Conservation (phyloP, 2,888 invertebrate genomes). For the Papilio elwesi region DNA sequence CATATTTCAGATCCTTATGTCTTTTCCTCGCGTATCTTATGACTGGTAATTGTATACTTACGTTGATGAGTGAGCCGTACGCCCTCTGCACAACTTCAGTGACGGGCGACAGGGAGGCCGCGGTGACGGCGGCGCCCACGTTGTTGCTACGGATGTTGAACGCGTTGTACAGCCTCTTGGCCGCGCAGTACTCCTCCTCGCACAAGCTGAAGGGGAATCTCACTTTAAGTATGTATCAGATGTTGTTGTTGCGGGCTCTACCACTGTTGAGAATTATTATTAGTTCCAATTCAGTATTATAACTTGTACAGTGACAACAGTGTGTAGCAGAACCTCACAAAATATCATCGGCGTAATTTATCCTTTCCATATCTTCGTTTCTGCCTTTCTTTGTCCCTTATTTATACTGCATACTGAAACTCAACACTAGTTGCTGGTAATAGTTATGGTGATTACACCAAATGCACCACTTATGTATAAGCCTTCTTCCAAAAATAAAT, state of each 20-base stretch:
- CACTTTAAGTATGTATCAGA: background rate
- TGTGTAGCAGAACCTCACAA: too few species aligned
- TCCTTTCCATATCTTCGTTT: too few species aligned
- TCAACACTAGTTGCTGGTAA: too few species aligned
- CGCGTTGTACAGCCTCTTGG: slow-evolving; percentile 63
- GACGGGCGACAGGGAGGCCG: slow-evolving; percentile 55
- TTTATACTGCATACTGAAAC: too few species aligned
- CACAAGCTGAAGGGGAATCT: slow-evolving; percentile 53
- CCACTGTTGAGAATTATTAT: too few species aligned
- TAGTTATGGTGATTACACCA: too few species aligned
- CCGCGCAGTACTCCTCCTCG: slow-evolving; percentile 68
- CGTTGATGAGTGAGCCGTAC: slow-evolving; percentile 49
- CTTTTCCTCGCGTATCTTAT: background rate
- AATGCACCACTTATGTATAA: too few species aligned
- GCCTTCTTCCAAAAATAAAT: background rate
- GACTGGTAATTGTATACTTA: slow-evolving; percentile 50
- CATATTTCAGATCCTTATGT: background rate
- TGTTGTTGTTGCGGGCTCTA: too few species aligned
- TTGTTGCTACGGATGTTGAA: slow-evolving; percentile 63
- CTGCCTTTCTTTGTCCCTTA: too few species aligned
- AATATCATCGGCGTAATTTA: too few species aligned
- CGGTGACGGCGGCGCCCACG: slow-evolving; percentile 63
- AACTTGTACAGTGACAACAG: too few species aligned
- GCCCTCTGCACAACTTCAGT: slow-evolving; percentile 43
- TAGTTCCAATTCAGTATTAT: too few species aligned